Conservation (phyloP, 2,888 invertebrate genomes). For the Eupithecia inturbata region DNA sequence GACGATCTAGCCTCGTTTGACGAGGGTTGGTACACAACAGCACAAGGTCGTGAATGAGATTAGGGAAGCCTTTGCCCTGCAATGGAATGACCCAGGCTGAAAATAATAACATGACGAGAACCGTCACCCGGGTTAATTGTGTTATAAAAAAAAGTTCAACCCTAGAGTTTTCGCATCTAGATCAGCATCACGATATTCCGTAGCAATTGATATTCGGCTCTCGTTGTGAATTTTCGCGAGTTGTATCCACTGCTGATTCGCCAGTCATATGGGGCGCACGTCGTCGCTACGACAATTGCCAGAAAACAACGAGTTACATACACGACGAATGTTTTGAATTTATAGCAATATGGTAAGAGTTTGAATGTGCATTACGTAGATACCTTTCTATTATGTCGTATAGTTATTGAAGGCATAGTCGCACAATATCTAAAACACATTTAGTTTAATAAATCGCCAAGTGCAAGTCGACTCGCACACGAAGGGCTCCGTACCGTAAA, state of each 20-base stretch:
- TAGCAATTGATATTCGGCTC: conserved; percentile 79
- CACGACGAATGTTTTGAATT: conserved; percentile 13
- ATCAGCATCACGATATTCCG: conserved; percentile 67
- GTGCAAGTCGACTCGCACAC: too few species aligned
- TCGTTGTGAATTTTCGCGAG: conserved; percentile 74
- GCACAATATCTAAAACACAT: too few species aligned
- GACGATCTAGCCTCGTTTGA: not conserved
- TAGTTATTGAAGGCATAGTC: not conserved
- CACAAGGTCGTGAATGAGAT: not conserved
- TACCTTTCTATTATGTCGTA: not conserved
- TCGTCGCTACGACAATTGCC: conserved; percentile 43
- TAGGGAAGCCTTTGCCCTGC: not conserved
- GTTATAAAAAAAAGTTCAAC: conserved; percentile 2
- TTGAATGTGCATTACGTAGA: not conserved
- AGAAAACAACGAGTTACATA: conserved; percentile 45
- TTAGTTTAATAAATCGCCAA: too few species aligned
- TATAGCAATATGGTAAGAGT: not conserved
- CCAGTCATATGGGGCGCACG: conserved; percentile 58
- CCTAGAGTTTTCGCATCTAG: conserved; percentile 22
- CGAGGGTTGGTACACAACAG: not conserved
- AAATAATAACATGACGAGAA: not conserved
- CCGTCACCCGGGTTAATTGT: conserved; percentile 5
- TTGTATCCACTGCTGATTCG: conserved; percentile 68
- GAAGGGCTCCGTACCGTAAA: too few species aligned
- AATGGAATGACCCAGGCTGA: not conserved